phyloP scores from a whole-genome alignment of 1,140 invertebrate genomes.

The Drosophila setifemur region DNA sequence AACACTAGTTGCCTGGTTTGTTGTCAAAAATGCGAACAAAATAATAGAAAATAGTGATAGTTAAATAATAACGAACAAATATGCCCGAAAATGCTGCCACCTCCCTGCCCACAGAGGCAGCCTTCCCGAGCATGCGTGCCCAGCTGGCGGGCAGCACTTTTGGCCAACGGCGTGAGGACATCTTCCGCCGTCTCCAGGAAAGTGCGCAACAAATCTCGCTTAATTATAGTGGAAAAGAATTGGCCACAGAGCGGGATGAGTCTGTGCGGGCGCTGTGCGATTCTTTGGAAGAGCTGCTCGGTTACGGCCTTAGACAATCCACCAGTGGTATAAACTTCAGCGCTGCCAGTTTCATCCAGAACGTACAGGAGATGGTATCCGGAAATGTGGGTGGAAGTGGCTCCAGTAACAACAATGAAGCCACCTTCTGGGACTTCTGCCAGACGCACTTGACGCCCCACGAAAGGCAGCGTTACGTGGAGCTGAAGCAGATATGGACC shows the following conservation, averaged over 20 bases:
- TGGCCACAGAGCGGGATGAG: constrained; percentile 91
- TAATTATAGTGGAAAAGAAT: constrained; percentile 90
- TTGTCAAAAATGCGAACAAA: constrained; percentile 50
- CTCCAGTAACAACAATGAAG: constrained; percentile 36
- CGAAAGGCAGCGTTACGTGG: constrained; percentile 89
- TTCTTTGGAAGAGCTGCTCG: constrained; percentile 86
- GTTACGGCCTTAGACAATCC: constrained; percentile 85
- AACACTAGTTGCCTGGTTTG: constrained; percentile 27
- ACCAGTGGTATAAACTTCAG: constrained; percentile 23
- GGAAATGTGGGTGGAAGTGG: constrained; percentile 32
- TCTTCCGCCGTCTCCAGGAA: constrained; percentile 62
- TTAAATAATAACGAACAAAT: constrained; percentile 10
- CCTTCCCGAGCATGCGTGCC: constrained; percentile 8
- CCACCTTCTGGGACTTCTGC: constrained; percentile 85
- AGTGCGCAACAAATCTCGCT: constrained; percentile 89
- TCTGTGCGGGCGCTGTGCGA: constrained; percentile 85
- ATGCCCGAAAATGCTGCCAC: constrained; percentile 59
- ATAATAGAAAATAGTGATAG: constrained; percentile 17
- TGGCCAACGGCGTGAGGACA: constrained; percentile 71
- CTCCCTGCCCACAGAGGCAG: constrained; percentile 26
- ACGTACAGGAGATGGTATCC: constrained; percentile 75
- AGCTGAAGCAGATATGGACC: constrained; percentile 89
- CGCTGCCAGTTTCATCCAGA: constrained; percentile 66
- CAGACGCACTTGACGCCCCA: constrained; percentile 88
- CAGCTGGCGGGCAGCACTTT: constrained; percentile 62